phyloP scores from a whole-genome alignment of 2,113 vertebrate species.

The Menidia beryllina region DNA sequence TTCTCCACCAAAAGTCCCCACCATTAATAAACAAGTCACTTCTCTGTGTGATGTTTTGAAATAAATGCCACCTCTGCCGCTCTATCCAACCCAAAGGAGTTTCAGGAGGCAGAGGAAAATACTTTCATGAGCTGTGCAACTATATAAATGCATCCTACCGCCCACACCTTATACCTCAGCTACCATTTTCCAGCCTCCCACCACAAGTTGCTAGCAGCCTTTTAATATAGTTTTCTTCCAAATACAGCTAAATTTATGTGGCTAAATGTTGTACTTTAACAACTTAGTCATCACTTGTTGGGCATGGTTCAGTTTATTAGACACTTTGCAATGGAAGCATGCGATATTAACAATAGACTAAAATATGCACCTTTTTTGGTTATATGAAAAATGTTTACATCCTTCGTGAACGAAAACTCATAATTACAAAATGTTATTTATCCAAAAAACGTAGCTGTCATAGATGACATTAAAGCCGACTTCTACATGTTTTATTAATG shows the following conservation, averaged over 20 bases:
- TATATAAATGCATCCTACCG: slow-evolving; percentile 6
- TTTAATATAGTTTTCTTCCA: slow-evolving; percentile 20
- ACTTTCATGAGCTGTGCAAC: slow-evolving; percentile 36
- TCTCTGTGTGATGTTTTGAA: slow-evolving; percentile 74
- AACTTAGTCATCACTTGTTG: too few relatives aligned
- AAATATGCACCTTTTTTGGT: not conserved
- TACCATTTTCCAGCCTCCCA: not conserved
- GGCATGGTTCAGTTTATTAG: not conserved
- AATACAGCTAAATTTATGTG: not conserved
- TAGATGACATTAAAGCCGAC: not conserved
- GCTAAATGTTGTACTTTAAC: too few relatives aligned
- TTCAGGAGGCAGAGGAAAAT: slow-evolving; percentile 37
- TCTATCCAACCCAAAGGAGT: slow-evolving; percentile 3
- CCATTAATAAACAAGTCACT: slow-evolving; percentile 76
- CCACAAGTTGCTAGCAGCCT: slow-evolving; percentile 5
- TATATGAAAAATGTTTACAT: not conserved
- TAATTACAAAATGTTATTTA: not conserved
- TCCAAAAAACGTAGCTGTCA: not conserved
- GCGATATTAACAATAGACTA: not conserved
- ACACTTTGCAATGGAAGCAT: not conserved
- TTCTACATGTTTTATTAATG: too few relatives aligned
- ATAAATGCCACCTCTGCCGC: slow-evolving; percentile 47
- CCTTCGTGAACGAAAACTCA: not conserved
- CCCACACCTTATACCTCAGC: slow-evolving; percentile 1
- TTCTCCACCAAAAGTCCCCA: slow-evolving; percentile 53